A percentile compares a stretch with the other conserved stretches of the same genome.
Evolutionary conservation across 2,888 invertebrate species (phyloP).

Genomic region (Resseliella maxima): DNA sequence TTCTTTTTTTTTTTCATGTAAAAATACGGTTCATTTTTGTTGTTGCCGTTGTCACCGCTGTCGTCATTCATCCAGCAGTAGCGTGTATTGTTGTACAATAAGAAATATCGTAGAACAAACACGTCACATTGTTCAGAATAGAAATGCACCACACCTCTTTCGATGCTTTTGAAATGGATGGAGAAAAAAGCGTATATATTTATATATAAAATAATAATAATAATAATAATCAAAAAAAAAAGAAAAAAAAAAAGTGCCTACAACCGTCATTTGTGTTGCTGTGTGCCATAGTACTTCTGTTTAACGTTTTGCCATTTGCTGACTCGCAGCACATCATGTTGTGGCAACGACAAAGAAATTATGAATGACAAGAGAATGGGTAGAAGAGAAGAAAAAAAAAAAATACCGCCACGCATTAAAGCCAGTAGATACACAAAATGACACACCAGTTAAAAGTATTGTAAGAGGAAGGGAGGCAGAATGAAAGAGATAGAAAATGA

Average conservation of each 20-base stretch:
- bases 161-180: constrained; percentile 52
- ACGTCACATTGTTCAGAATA: constrained; percentile 23
- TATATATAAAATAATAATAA: constrained; percentile 2
- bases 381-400: neutral
- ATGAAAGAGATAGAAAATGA: neutral
- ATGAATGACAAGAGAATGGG: neutral
- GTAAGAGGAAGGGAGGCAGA: neutral
- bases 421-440: neutral
- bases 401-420: neutral
- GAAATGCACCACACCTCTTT: constrained; percentile 52
- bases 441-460: no score
- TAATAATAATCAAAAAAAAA: neutral
- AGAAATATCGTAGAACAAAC: constrained; percentile 49
- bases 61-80: neutral
- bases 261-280: neutral
- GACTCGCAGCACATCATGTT: neutral
- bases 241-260: constrained; percentile 25
- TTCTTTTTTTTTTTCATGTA: neutral
- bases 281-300: neutral
- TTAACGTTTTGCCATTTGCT: neutral
- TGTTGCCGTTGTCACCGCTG: neutral
- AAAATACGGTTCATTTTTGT: no score
- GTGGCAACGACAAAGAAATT: neutral
- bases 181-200: constrained; percentile 4
- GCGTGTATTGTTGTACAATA: neutral